A percentile compares a stretch with the other conserved stretches of the same genome.
Evolutionary conservation across 2,113 vertebrate species (phyloP).

Genomic region (Scopus umbretta): DNA sequence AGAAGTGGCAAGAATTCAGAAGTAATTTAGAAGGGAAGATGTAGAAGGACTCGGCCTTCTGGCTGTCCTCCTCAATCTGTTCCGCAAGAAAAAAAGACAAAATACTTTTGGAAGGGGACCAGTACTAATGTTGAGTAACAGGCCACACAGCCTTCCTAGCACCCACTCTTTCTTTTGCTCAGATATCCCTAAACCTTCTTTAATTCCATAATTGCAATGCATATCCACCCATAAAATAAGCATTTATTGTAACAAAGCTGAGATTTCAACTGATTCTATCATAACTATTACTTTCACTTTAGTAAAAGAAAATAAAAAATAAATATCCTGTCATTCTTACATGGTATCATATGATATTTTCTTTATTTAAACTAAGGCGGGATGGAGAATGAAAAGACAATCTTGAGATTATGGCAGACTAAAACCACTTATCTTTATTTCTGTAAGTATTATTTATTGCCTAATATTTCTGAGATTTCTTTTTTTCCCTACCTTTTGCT

Average conservation of each 20-base stretch:
- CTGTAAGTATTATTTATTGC: background rate
- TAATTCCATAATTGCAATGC: background rate
- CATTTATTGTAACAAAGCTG: background rate
- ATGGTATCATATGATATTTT: background rate
- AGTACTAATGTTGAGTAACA: background rate
- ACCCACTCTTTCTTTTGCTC: background rate
- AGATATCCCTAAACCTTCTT: background rate
- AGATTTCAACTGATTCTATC: background rate
- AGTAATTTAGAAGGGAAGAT: background rate
- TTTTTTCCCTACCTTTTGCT: background rate
- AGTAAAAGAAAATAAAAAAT: background rate
- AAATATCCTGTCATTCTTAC: background rate
- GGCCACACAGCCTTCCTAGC: background rate
- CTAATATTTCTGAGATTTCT: background rate
- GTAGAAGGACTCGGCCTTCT: background rate
- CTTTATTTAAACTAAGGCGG: background rate
- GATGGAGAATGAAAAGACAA: background rate
- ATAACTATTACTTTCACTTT: background rate
- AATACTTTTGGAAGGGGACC: background rate
- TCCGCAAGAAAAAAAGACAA: background rate
- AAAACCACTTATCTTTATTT: background rate
- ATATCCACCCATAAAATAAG: background rate
- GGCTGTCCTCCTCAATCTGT: background rate
- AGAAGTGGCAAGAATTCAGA: background rate
- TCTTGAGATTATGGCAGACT: background rate